Evolutionary conservation across 2,113 vertebrate genomes (phyloP).

Genomic region (Turnix velox): DNA sequence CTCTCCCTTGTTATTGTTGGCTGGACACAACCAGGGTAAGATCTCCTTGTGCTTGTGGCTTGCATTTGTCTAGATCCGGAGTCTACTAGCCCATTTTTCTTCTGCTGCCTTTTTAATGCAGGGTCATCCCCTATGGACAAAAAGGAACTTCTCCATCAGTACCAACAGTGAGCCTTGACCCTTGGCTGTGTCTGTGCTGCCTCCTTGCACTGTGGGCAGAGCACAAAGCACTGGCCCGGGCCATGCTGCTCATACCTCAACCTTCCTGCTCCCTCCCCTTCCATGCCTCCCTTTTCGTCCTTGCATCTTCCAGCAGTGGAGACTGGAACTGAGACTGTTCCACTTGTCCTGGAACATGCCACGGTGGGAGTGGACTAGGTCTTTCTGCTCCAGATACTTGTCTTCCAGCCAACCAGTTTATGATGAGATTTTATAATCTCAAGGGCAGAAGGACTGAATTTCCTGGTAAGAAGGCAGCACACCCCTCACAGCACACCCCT

Average conservation of each 20-base stretch:
- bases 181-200: background rate
- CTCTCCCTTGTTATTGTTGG: too few relatives aligned
- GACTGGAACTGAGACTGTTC: background rate
- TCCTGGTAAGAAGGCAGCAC: background rate
- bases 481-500: too few relatives aligned
- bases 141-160: too few relatives aligned
- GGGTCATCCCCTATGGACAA: too few relatives aligned
- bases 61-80: too few relatives aligned
- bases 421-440: background rate
- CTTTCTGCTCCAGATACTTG: background rate
- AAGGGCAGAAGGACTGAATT: background rate
- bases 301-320: background rate
- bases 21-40: too few relatives aligned
- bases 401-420: background rate
- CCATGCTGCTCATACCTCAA: too few relatives aligned
- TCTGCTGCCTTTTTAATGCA: too few relatives aligned
- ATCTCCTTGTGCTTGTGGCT: too few relatives aligned
- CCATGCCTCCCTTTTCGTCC: background rate
- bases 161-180: background rate
- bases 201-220: background rate
- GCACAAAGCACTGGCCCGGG: background rate
- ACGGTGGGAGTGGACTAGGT: background rate
- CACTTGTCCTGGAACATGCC: background rate
- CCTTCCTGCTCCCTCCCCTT: too few relatives aligned
- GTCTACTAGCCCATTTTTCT: too few relatives aligned